Evolutionary conservation across 1,140 invertebrate genomes (phyloP), one percentile per base, ranked within the genome.

Genomic region (Ruditapes philippinarum): DNA sequence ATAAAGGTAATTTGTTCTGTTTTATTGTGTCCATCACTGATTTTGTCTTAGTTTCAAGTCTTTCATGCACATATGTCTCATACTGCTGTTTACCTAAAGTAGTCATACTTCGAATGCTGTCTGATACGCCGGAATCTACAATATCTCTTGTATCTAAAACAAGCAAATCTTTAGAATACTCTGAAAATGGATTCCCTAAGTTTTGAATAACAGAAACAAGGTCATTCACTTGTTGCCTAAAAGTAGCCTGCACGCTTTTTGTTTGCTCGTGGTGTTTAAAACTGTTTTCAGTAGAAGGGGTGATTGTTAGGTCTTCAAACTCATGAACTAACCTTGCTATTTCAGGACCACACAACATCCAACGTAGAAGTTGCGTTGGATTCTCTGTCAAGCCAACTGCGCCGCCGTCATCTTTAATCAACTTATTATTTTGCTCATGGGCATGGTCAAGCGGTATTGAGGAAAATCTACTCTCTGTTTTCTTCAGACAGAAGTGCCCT

Each of bases 371-470:
- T 49, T 40, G 62, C 62, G 42, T 49, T 2, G 62, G 78, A 40
- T 85, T 74, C 40, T 89, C 73, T 42, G 73, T 89, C 4, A 92
- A 40, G 36, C 89, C 90, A n/a, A 94, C 81, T 22, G 92, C 92
- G 31, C 88, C 92, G 40, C 92, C 92, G 36, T 92, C 91, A 79
- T 84, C 87, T 88, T 93, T 93, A 11, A 93, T 28, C 1, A 83
- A 1, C 17, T 76, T 57, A 68, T 89, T 89, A 49, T 73, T 74
- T 25, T 89, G 93, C 54, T 93, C 92, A 84, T 93, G 93, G 17
- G 88, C 90, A 45, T 93, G 91, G 74, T 94, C 91, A 57, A 92
- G 84, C 31, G 86, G 49, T n/a, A 93, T 92, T 12, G 86, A 60
- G 62, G 92, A 94, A 31, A 89, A 89, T 2, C 25, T 19, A 14